A percentile compares a stretch with the other conserved stretches of the same genome.
These are phyloP conservation scores for Pteropus alecto DNA, from an alignment of 2,113 vertebrate species.

Conservation along the genomic window DNA sequence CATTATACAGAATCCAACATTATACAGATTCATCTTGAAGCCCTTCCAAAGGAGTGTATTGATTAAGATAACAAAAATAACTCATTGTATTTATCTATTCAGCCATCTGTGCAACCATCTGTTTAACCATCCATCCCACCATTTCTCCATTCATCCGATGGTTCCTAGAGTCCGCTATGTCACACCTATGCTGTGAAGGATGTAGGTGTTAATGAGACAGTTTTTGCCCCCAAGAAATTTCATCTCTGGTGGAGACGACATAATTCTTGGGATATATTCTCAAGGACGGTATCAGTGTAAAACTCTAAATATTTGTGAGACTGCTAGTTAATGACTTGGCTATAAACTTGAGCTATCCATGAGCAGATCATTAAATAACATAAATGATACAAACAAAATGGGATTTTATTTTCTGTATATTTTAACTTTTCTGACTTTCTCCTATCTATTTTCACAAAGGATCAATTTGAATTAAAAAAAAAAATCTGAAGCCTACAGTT, in stretches of 20 bases:
- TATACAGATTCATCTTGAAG: background rate
- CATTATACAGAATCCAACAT: background rate
- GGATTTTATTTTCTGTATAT: background rate
- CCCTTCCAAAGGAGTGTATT: background rate
- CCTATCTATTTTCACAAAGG: background rate
- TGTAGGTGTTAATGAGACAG: conserved; percentile 41
- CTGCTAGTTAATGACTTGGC: background rate
- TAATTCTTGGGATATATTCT: background rate
- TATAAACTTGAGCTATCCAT: background rate
- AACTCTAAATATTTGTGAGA: background rate
- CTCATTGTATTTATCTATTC: background rate
- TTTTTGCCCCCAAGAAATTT: background rate
- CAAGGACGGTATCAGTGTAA: background rate
- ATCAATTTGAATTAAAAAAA: background rate
- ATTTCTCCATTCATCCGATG: background rate
- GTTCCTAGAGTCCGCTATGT: background rate
- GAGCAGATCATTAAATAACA: background rate
- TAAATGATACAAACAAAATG: background rate
- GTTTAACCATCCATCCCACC: background rate
- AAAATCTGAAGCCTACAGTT: background rate
- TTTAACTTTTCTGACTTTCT: background rate
- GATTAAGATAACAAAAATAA: conserved; percentile 36
- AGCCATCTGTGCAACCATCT: conserved; percentile 2
- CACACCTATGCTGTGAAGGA: background rate
- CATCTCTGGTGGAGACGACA: background rate